phyloP scores from a whole-genome alignment of 2,797 vertebrate species.

The Rhinatrema bivittatum region DNA sequence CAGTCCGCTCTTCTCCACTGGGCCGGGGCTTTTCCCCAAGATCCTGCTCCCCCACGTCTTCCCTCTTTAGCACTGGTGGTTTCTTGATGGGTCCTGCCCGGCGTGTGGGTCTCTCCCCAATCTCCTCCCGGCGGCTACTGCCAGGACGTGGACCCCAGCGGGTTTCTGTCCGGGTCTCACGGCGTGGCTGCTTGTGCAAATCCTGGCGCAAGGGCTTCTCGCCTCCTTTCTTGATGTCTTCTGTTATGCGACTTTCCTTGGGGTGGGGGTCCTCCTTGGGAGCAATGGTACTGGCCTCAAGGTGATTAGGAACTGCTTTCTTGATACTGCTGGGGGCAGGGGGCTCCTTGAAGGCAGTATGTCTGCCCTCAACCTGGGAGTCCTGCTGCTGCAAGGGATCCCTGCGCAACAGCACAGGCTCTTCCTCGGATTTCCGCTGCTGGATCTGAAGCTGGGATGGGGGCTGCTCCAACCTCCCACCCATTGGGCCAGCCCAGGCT shows the following conservation, averaged over 20 bases:
- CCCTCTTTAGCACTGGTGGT: constrained; percentile 56
- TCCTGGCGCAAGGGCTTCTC: constrained; percentile 32
- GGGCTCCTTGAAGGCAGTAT: neutral
- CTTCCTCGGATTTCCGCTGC: neutral
- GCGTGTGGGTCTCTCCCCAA: constrained; percentile 49
- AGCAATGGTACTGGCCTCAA: constrained; percentile 43
- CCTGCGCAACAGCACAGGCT: neutral
- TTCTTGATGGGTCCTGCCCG: constrained; percentile 86
- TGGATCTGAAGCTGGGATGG: neutral
- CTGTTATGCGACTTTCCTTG: constrained; percentile 40
- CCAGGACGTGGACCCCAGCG: constrained; percentile 86
- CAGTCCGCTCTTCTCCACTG: constrained; percentile 64
- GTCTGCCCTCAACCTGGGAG: neutral
- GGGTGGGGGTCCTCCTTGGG: constrained; percentile 57
- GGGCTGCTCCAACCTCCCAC: neutral
- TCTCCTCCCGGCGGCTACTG: constrained; percentile 58
- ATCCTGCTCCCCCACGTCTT: constrained; percentile 29
- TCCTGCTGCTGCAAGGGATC: neutral
- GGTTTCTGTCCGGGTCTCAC: constrained; percentile 84
- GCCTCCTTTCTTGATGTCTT: constrained; percentile 41
- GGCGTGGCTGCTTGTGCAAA: constrained; percentile 27
- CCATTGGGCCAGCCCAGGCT: constrained; percentile 50
- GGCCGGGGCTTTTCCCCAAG: constrained; percentile 17
- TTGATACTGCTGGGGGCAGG: constrained; percentile 25
- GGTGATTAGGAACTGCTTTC: no score